These are phyloP conservation scores for Betta splendens DNA, from an alignment of 2,797 vertebrate species.

Conservation along the genomic window DNA sequence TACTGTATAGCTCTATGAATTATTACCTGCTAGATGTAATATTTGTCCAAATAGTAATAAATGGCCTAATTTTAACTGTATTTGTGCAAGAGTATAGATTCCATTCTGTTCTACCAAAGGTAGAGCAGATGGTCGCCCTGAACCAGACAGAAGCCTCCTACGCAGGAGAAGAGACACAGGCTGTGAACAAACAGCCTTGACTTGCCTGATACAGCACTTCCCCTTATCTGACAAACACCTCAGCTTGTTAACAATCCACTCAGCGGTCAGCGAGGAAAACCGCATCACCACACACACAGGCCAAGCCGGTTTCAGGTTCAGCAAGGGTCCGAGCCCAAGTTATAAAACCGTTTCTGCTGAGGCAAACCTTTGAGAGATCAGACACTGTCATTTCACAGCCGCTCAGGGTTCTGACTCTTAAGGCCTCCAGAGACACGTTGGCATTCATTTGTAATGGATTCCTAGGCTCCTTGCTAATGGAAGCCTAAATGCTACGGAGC, in stretches of 20 bases:
- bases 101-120: background rate
- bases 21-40: too few relatives aligned
- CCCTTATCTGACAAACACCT: background rate
- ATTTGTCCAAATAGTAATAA: too few relatives aligned
- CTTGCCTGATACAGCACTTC: background rate
- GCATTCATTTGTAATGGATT: background rate
- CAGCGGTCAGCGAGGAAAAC: background rate
- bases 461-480: background rate
- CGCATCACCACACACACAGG: too few relatives aligned
- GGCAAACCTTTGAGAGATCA: too few relatives aligned
- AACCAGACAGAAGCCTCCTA: background rate
- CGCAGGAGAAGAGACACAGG: background rate
- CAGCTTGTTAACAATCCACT: background rate
- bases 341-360: too few relatives aligned
- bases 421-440: background rate
- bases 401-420: background rate
- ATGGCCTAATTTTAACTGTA: background rate
- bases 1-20: too few relatives aligned
- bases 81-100: background rate
- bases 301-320: too few relatives aligned
- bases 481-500: background rate
- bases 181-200: background rate
- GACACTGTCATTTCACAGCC: background rate
- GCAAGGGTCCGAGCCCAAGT: too few relatives aligned
- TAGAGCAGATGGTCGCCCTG: background rate